Base-by-base conservation (phyloP, 2,113 vertebrate genomes). In the Hemiprocne comata region DNA sequence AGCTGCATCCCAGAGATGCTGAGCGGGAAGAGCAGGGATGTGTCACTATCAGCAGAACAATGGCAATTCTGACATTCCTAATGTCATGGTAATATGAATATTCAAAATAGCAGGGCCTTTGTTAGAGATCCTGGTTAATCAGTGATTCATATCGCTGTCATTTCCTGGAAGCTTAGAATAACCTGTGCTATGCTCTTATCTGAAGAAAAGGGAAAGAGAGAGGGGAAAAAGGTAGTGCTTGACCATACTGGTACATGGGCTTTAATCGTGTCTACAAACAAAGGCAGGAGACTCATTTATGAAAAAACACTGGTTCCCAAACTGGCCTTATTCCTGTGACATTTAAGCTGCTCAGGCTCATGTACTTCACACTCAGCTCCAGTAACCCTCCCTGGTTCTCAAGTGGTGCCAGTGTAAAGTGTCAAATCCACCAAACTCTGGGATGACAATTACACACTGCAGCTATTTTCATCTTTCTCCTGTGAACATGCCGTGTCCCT, bases 401-500 rank as follows among this genome's bases (percentile, higher is more conserved):
- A 71, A 94, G 87, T 77, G 81, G 18, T 2, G 29, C 60, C 77
- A 76, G 76, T 89, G 85, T 48, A 60, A 94, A 77, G 54, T 82
- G 82, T 94, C 90, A 94, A 71, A 86, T 29, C 74, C 46, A 71
- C 67, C 33, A 31, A 88, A 60, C 61, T 69, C 76, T 0, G 0
- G 40, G 79, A 84, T 78, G 76, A 55, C 72, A 69, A 71, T 50
- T 17, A 83, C 42, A 72, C n/a, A 23, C 44, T 64, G 50, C 48
- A 53, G 83, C 72, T 96, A 90, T 94, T 96, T 96, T 94, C 90
- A 89, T 61, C 95, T 80, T 90, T 88, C 72, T 77, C 34, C 55
- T 50, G 54, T 1, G 10, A 90, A 60, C 34, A 17, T 0, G 0
- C 17, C 0, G 0, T 36, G 53, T 21, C 33, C 31, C 72, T 91